Base-by-base conservation (phyloP, 2,888 invertebrate genomes). In the Himalopsyche japonica region DNA sequence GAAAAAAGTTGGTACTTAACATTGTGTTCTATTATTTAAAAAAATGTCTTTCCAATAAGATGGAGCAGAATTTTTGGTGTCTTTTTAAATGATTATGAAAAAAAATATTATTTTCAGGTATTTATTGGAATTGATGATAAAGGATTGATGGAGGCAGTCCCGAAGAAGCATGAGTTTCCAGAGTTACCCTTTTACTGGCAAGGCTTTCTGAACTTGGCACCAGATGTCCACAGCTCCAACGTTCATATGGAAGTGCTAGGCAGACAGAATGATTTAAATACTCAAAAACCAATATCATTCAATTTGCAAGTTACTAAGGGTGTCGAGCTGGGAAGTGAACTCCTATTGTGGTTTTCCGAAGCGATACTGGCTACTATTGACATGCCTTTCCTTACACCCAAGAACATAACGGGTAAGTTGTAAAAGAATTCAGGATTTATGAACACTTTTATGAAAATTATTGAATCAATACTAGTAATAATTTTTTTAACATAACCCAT, bases 331-430 rank as follows among this genome's bases (percentile, higher is more conserved):
- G 95, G 95, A 48, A 95, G 95, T 85, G 95, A 96, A 88, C 91
- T 97, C 79, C 91, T 94, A 43, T 93, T 97, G 88, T 98, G 98
- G 98, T 97, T 97, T 90, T 95, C 95, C 8, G 95, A 96, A 87
- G 94, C 94, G 86, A 91, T 96, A 85, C 92, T 96, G 18, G 94
- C 95, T 0, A 92, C 94, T 81, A 91, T 96, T 88, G 94, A 94
- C 84, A 95, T 98, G 90, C 97, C 97, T 0, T 96, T 96, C 89
- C 91, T 97, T 15, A 94, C 95, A 20, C 96, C 96, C 0, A 91
- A 91, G 5, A 96, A 98, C 89, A 97, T 98, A 86, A 94, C 94
- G 93, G 97, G 97, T 97, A 90, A 89, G 89, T 87, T 57, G 64
- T 15, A 78, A 49, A 27, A 43, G 3, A 15, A 43, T 15, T 43